These are phyloP conservation scores for Channa striata DNA, from an alignment of 2,797 vertebrate genomes.

Conservation along the genomic window DNA sequence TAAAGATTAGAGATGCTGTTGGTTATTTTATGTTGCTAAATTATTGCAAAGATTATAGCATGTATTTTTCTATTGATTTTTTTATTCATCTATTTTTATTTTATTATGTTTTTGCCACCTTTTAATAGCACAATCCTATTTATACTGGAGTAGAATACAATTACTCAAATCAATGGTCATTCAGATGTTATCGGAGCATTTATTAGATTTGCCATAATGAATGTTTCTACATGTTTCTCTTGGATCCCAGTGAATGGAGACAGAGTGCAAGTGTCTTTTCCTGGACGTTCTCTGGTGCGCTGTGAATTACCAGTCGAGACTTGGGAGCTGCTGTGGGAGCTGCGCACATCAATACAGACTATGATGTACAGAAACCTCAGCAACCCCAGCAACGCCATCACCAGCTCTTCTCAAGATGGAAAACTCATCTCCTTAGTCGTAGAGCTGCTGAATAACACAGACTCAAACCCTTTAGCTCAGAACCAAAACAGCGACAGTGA, in stretches of 20 bases:
- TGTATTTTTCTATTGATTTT: no score
- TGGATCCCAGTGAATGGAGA: constrained; percentile 79
- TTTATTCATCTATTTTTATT: no score
- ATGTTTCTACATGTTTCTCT: background rate
- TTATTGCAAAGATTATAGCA: no score
- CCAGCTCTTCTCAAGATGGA: constrained; percentile 83
- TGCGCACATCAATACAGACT: constrained; percentile 90
- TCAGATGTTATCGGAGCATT: background rate
- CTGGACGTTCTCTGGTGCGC: constrained; percentile 87
- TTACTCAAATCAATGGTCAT: background rate
- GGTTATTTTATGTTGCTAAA: no score
- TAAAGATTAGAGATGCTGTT: no score
- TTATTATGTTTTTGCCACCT: no score
- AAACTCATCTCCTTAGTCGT: constrained; percentile 90
- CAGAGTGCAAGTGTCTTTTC: constrained; percentile 87
- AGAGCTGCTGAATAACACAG: constrained; percentile 87
- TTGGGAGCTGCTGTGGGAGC: constrained; percentile 90
- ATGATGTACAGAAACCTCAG: constrained; percentile 92
- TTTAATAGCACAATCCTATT: no score
- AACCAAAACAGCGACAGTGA: constrained; percentile 55
- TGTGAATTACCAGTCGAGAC: constrained; percentile 86
- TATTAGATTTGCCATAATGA: background rate
- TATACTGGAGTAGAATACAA: background rate
- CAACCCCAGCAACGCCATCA: constrained; percentile 63
- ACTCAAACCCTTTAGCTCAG: constrained; percentile 43